Conservation (phyloP, 1,140 invertebrate genomes). For the Plodia interpunctella region DNA sequence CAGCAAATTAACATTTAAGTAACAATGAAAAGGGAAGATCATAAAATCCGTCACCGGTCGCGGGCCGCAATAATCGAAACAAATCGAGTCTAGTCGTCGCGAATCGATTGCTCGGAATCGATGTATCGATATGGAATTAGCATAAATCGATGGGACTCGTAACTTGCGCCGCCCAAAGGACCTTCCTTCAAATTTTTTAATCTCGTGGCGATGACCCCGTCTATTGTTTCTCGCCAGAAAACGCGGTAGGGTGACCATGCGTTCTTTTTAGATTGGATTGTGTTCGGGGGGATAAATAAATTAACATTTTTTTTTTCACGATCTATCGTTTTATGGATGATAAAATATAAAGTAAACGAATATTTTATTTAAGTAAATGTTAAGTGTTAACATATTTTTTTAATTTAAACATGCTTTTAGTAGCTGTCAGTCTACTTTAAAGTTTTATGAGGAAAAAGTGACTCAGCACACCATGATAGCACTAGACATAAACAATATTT, state of each 20-base stretch:
- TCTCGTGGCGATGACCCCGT: constrained; percentile 40
- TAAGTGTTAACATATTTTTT: no score
- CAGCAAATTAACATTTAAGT: background rate
- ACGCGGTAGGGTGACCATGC: constrained; percentile 18
- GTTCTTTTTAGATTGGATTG: no score
- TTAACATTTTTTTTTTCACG: no score
- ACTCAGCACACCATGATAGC: no score
- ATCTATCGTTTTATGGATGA: no score
- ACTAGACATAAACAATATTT: no score
- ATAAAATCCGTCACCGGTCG: constrained; percentile 1
- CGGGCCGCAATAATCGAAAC: background rate
- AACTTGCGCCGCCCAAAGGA: constrained; percentile 20
- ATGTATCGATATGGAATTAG: constrained; percentile 15
- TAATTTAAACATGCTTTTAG: no score
- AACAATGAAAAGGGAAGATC: background rate
- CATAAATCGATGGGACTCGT: constrained; percentile 12
- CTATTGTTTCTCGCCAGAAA: constrained; percentile 56
- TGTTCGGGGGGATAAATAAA: no score
- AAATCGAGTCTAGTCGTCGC: constrained; percentile 7
- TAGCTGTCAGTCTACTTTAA: no score
- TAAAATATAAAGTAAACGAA: no score
- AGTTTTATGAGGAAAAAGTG: no score
- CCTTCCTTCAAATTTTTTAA: constrained; percentile 35
- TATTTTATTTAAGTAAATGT: no score
- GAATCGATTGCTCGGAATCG: background rate